Conservation (phyloP, 2,888 invertebrate species). For the Dexiosoma caninum region DNA sequence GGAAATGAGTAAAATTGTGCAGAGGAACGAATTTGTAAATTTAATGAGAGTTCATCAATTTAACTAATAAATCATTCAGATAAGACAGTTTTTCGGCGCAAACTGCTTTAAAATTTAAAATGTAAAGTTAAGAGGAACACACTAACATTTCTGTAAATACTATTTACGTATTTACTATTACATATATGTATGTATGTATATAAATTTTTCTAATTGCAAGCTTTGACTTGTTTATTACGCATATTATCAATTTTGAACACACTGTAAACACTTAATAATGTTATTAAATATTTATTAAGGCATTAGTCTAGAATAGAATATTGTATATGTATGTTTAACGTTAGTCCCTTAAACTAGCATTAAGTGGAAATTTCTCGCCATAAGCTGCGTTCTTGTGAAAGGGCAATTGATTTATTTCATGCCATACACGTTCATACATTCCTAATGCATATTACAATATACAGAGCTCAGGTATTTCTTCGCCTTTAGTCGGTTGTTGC, state of each 20-base stretch:
- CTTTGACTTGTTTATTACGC: slow-evolving; percentile 37
- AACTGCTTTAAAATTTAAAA: too few relatives aligned
- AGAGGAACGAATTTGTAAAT: too few relatives aligned
- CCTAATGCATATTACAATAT: slow-evolving; percentile 43
- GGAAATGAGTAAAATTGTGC: too few relatives aligned
- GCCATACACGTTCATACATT: slow-evolving; percentile 11
- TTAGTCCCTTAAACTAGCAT: slow-evolving; percentile 16
- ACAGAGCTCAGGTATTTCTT: slow-evolving; percentile 56
- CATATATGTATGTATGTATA: background rate
- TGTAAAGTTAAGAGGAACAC: too few relatives aligned
- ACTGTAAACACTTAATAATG: slow-evolving; percentile 20
- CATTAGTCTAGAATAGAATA: slow-evolving; percentile 1
- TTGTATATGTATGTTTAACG: background rate
- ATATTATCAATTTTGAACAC: slow-evolving; percentile 14
- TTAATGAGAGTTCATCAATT: too few relatives aligned
- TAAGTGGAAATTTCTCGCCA: slow-evolving; percentile 12
- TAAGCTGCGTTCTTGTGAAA: slow-evolving; percentile 12
- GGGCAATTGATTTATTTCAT: slow-evolving; percentile 59
- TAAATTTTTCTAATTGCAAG: background rate
- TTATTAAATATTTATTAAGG: slow-evolving; percentile 35
- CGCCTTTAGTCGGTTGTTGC: background rate
- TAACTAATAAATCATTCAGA: too few relatives aligned
- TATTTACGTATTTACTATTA: background rate
- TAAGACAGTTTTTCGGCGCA: too few relatives aligned
- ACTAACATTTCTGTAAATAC: background rate